phyloP scores from a whole-genome alignment of 2,113 vertebrate genomes.

The Natator depressus region DNA sequence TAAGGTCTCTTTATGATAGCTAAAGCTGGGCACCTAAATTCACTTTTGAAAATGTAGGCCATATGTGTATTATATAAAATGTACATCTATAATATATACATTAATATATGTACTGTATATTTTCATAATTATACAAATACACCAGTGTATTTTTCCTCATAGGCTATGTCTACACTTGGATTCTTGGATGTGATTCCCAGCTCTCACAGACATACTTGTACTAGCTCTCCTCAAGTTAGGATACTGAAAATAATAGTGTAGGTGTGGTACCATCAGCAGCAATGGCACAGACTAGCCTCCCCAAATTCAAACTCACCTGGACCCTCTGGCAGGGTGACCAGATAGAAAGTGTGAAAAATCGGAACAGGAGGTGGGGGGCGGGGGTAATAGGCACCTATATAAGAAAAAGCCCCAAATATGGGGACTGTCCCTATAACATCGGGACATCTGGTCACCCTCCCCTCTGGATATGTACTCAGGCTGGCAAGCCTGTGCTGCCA shows the following conservation, averaged over 20 bases:
- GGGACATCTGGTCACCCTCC: not conserved
- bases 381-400: too few relatives aligned
- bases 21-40: not conserved
- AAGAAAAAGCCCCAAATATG: too few relatives aligned
- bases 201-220: not conserved
- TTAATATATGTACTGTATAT: not conserved
- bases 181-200: not conserved
- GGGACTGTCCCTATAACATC: too few relatives aligned
- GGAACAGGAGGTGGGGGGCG: too few relatives aligned
- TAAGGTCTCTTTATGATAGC: not conserved
- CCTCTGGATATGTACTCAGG: not conserved
- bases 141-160: not conserved
- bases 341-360: too few relatives aligned
- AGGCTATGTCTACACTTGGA: not conserved
- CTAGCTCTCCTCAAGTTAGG: not conserved
- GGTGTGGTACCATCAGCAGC: not conserved
- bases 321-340: not conserved
- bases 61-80: not conserved
- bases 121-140: not conserved
- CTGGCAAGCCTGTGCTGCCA: not conserved
- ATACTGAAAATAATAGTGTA: not conserved
- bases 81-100: not conserved
- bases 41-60: not conserved
- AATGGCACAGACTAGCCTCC: not conserved
- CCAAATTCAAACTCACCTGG: not conserved